Conservation (phyloP, 2,888 invertebrate genomes). For the Polia nebulosa region DNA sequence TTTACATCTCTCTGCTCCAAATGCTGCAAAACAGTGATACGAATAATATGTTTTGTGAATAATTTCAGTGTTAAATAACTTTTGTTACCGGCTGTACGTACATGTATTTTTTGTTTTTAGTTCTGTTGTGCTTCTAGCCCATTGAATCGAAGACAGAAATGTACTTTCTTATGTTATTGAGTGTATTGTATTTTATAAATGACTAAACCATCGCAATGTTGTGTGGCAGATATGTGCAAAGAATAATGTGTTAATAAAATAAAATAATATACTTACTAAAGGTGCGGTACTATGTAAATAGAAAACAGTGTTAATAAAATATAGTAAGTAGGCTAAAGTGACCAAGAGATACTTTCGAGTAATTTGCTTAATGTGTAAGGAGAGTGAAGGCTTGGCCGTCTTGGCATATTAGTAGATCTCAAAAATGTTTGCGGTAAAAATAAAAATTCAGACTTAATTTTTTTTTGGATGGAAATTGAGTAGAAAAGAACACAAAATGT, state of each 20-base stretch:
- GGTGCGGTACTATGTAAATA: not conserved
- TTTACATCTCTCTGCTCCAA: not conserved
- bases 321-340: not conserved
- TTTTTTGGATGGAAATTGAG: not conserved
- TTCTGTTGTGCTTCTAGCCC: not conserved
- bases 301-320: not conserved
- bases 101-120: not conserved
- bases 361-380: conserved; percentile 17
- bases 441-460: not conserved
- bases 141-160: not conserved
- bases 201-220: not conserved
- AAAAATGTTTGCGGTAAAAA: not conserved
- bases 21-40: not conserved
- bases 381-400: not conserved
- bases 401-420: not conserved
- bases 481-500: not conserved
- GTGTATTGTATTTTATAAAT: conserved; percentile 3
- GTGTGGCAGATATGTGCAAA: not conserved
- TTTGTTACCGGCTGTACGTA: not conserved
- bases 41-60: conserved; percentile 6
- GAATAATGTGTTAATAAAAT: not conserved
- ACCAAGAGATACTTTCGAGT: conserved; percentile 7
- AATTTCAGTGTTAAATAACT: not conserved
- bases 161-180: not conserved
- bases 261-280: not conserved